A percentile compares a stretch with the other conserved stretches of the same genome.
Evolutionary conservation across 2,113 vertebrate species (phyloP).

Genomic region (Diglossa brunneiventris): DNA sequence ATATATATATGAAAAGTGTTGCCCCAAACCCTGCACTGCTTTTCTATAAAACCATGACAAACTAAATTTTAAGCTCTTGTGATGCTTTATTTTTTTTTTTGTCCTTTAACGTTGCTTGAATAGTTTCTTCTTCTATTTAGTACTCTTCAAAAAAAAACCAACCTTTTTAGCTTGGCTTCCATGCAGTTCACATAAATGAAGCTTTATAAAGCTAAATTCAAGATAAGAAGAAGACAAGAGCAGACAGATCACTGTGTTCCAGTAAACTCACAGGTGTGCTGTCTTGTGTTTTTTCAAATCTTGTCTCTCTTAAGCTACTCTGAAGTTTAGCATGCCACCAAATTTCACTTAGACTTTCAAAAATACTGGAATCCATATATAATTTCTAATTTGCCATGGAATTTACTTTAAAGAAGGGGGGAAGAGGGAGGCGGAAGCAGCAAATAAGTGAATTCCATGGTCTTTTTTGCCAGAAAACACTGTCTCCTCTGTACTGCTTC

Average conservation of each 20-base stretch:
- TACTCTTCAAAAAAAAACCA: neutral
- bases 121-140: neutral
- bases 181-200: conserved; percentile 9
- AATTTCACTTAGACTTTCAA: neutral
- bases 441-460: conserved; percentile 6
- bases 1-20: neutral
- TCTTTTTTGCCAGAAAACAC: neutral
- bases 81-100: neutral
- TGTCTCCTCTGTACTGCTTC: conserved; percentile 10
- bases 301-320: neutral
- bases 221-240: conserved; percentile 1
- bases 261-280: neutral
- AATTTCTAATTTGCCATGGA: conserved; percentile 3
- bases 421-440: neutral
- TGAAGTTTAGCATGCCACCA: neutral
- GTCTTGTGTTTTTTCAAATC: neutral
- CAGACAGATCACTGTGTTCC: neutral
- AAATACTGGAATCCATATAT: neutral
- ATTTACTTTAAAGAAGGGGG: conserved; percentile 18
- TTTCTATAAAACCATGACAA: neutral
- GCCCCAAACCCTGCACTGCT: neutral
- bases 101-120: neutral
- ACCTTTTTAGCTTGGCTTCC: neutral
- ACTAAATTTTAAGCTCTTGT: neutral
- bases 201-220: neutral